Conservation (phyloP, 2,113 vertebrate species). For the Tragulus kanchil region DNA sequence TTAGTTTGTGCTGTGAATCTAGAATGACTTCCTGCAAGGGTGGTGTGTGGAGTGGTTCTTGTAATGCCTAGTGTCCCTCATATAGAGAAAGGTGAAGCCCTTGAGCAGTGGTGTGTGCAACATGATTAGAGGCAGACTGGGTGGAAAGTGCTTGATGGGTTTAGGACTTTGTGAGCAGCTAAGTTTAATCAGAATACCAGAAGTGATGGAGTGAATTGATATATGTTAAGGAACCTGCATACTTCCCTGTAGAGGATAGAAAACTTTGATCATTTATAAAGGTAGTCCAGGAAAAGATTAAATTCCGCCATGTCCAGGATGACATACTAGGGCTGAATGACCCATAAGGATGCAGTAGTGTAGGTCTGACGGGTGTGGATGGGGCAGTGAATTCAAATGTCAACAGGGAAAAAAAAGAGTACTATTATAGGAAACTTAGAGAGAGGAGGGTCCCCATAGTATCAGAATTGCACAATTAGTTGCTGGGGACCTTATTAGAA, state of each 20-base stretch:
- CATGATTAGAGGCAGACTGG: neutral
- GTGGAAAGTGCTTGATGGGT: neutral
- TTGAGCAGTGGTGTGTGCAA: fast-evolving
- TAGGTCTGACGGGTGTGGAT: neutral
- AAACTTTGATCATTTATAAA: neutral
- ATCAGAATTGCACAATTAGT: neutral
- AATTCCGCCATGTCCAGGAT: neutral
- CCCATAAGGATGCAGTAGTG: neutral
- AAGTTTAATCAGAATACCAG: neutral
- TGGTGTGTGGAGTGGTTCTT: neutral
- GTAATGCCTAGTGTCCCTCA: neutral
- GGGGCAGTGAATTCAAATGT: neutral
- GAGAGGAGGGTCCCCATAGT: neutral
- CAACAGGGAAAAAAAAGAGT: neutral
- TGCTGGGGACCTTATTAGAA: neutral
- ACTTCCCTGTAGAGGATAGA: neutral
- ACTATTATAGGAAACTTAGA: neutral
- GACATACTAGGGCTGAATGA: neutral
- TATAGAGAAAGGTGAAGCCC: neutral
- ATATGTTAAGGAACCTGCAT: neutral
- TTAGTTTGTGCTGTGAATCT: neutral
- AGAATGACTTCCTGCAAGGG: neutral
- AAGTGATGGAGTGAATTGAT: neutral
- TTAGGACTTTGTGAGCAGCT: neutral
- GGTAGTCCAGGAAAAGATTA: neutral